Evolutionary conservation across 2,113 vertebrate species (phyloP).

Genomic region (Channa maculata): DNA sequence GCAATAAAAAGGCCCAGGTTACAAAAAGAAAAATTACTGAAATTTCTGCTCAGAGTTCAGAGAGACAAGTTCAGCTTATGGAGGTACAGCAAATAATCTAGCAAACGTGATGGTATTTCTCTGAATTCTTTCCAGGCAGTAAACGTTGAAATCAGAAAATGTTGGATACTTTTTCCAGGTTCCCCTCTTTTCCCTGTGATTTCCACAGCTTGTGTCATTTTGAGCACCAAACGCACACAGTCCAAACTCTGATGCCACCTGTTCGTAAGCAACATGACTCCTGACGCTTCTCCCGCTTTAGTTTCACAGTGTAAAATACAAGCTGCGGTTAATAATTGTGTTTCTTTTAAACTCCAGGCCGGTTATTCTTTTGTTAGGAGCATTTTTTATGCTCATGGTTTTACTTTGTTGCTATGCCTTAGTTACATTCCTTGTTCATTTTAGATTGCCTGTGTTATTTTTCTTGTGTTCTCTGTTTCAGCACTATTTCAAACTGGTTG

Average conservation of each 20-base stretch:
- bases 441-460: too few relatives aligned
- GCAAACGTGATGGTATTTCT: slow-evolving; percentile 14
- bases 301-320: not conserved
- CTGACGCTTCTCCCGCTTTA: slow-evolving; percentile 12
- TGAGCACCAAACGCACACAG: slow-evolving; percentile 1
- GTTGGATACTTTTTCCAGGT: slow-evolving; percentile 70
- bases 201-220: slow-evolving; percentile 34
- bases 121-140: slow-evolving; percentile 5
- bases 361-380: too few relatives aligned
- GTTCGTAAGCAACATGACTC: not conserved
- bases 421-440: too few relatives aligned
- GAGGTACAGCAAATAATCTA: slow-evolving; percentile 6
- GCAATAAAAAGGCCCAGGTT: too few relatives aligned
- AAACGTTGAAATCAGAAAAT: slow-evolving; percentile 47
- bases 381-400: too few relatives aligned
- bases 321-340: not conserved
- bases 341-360: too few relatives aligned
- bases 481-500: too few relatives aligned
- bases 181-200: slow-evolving; percentile 36
- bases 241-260: not conserved
- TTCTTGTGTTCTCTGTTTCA: too few relatives aligned
- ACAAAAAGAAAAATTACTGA: not conserved
- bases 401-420: too few relatives aligned
- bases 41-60: not conserved
- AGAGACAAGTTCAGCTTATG: slow-evolving; percentile 16